Base-by-base conservation (phyloP, 2,113 vertebrate genomes). In the Thalassarche chlororhynchos region DNA sequence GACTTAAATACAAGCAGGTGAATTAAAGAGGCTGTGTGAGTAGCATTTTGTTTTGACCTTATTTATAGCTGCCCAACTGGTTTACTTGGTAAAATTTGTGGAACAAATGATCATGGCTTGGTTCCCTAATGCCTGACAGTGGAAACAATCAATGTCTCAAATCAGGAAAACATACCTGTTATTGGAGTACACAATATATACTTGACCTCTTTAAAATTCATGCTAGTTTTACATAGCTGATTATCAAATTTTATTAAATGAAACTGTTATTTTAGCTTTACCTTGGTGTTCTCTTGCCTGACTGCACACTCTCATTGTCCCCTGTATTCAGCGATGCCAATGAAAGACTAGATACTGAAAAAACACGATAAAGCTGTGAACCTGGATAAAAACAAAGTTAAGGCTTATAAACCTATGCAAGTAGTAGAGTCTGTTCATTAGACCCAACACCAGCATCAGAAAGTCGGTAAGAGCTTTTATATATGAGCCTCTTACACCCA, bases 291-390 rank as follows among this genome's bases (percentile, higher is more conserved):
- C 99, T 99, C 98, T 99, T 99, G 95, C 99, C 99, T n/a, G 99
- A 99, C 68, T 98, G 98, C 95, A 99, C 87, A 31, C 99, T 99
- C 96, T 99, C 99, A 38, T 95, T 99, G 94, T 99, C 99, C 78
- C 99, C 99, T 84, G 99, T 98, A 98, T 98, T 99, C 96, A 99
- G 98, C 14, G 99, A 99, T 40, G 99, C 99, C 96, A 99, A 95
- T 91, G 99, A 99, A 96, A 99, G 98, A 97, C 99, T 99, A 97
- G 99, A 99, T 93, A 99, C 99, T 99, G 99, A 98, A 99, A 99
- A 99, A 97, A 99, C 98, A 99, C 92, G 97, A 98, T 97, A 96
- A 97, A 97, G 98, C 84, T 98, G 98, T 99, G 98, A 99, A 98
- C 98, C 98, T 98, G 98, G 96, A 98, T 97, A 98, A 97, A 96